These are phyloP conservation scores for Ormyrus thymus DNA, from an alignment of 2,888 invertebrate species.

Conservation along the genomic window DNA sequence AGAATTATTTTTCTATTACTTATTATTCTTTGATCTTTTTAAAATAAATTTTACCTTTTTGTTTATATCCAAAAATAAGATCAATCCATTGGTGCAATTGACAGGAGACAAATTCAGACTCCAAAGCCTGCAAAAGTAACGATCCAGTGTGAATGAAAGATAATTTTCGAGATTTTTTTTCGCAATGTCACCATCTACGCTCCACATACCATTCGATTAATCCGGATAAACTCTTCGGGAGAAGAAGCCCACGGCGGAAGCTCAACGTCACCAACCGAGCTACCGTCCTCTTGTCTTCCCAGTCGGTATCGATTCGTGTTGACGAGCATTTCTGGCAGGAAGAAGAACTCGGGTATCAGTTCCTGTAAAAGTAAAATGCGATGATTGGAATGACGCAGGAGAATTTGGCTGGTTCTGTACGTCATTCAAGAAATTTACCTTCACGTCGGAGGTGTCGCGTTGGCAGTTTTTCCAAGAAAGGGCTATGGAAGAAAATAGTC, in stretches of 20 bases:
- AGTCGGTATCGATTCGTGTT: conserved; percentile 91
- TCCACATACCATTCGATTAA: conserved; percentile 90
- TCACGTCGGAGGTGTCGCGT: conserved; percentile 98
- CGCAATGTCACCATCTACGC: background rate
- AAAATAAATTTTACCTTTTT: conserved; percentile 82
- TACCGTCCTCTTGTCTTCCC: conserved; percentile 91
- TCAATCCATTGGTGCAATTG: conserved; percentile 99
- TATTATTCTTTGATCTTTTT: conserved; percentile 3
- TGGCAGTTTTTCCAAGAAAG: conserved; percentile 99
- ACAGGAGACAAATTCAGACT: conserved; percentile 99
- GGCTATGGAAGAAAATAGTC: conserved; percentile 95
- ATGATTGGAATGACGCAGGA: conserved; percentile 1
- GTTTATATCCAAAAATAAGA: conserved; percentile 99
- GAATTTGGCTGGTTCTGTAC: background rate
- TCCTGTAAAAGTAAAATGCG: conserved; percentile 79
- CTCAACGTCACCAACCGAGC: conserved; percentile 87
- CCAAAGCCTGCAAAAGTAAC: conserved; percentile 83
- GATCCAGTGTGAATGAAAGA: background rate
- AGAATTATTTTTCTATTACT: conserved; percentile 5
- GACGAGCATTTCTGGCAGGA: conserved; percentile 98
- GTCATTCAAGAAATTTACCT: conserved; percentile 77
- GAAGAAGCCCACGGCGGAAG: conserved; percentile 98
- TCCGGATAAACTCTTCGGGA: conserved; percentile 98
- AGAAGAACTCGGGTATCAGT: conserved; percentile 98
- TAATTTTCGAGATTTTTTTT: conserved; percentile 10